These are phyloP conservation scores for Mus spicilegus DNA, from an alignment of 2,113 vertebrate genomes.

Conservation along the genomic window DNA sequence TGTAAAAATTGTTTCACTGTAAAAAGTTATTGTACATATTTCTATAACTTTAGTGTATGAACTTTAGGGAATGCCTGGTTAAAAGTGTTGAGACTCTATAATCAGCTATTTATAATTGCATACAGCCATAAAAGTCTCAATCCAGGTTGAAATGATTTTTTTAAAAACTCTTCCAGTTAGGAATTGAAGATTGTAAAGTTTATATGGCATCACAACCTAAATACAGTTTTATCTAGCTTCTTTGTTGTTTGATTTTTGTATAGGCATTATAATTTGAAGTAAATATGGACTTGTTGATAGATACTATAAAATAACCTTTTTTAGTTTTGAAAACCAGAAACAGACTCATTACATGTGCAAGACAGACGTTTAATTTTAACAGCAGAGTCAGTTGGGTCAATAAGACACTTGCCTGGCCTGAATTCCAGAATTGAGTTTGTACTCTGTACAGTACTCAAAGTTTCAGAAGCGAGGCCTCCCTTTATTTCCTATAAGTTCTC, in stretches of 20 bases:
- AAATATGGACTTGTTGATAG: conserved; percentile 7
- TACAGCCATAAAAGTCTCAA: neutral
- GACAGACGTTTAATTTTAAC: conserved; percentile 41
- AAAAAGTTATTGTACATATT: neutral
- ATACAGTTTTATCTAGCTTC: neutral
- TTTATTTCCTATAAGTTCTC: neutral
- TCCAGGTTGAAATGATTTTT: conserved; percentile 1
- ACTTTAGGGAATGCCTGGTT: neutral
- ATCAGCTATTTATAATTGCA: conserved; percentile 23
- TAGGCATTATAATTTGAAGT: neutral
- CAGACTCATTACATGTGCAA: conserved; percentile 32
- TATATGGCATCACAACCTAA: neutral
- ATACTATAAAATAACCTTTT: neutral
- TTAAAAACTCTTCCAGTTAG: conserved; percentile 14
- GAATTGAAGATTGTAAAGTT: neutral
- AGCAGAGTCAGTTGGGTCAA: neutral
- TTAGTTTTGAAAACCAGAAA: conserved; percentile 31
- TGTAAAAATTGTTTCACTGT: neutral
- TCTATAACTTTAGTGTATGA: conserved; percentile 27
- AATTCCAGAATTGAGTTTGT: neutral
- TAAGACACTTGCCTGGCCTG: neutral
- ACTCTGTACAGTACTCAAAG: neutral
- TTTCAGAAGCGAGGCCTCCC: neutral
- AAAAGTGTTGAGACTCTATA: conserved; percentile 1
- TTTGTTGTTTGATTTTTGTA: neutral